A percentile compares a stretch with the other conserved stretches of the same genome.
Conservation (phyloP, 2,113 vertebrate species). For the Carassius gibelio region DNA sequence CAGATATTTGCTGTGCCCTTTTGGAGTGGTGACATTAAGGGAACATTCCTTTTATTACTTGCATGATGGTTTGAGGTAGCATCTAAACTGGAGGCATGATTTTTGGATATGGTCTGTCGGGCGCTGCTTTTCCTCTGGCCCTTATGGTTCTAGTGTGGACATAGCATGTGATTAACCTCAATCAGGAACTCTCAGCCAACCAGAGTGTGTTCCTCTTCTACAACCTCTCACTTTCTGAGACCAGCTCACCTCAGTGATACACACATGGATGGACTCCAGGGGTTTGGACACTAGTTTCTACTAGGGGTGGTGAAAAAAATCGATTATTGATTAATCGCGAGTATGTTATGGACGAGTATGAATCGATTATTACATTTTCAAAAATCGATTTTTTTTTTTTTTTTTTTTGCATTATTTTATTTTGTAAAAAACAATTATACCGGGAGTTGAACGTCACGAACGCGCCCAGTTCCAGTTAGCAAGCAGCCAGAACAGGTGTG, state of each 20-base stretch:
- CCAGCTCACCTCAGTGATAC: slow-evolving; percentile 43
- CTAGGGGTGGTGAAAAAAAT: too few species aligned
- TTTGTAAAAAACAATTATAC: too few species aligned
- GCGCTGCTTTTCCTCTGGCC: slow-evolving; percentile 63
- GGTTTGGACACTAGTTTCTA: slow-evolving; percentile 21
- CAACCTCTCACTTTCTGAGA: slow-evolving; percentile 46
- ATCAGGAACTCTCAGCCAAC: slow-evolving; percentile 52
- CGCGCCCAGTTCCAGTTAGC: too few species aligned
- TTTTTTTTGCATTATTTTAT: too few species aligned
- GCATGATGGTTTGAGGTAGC: slow-evolving; percentile 65
- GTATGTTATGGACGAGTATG: too few species aligned
- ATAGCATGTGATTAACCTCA: slow-evolving; percentile 62
- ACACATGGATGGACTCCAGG: slow-evolving; percentile 22
- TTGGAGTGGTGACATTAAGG: slow-evolving; percentile 49
- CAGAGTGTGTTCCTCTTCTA: slow-evolving; percentile 53
- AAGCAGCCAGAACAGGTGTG: too few species aligned
- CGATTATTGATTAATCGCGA: too few species aligned
- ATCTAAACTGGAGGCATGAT: slow-evolving; percentile 56
- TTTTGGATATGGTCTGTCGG: slow-evolving; percentile 52
- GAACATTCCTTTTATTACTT: slow-evolving; percentile 61
- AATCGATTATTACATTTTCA: too few species aligned
- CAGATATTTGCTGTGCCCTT: slow-evolving; percentile 51
- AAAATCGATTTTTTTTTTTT: too few species aligned
- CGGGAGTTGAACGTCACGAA: too few species aligned
- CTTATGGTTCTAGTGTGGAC: slow-evolving; percentile 61